Evolutionary conservation across 2,797 vertebrate species (phyloP).

Genomic region (Ceryle rudis): DNA sequence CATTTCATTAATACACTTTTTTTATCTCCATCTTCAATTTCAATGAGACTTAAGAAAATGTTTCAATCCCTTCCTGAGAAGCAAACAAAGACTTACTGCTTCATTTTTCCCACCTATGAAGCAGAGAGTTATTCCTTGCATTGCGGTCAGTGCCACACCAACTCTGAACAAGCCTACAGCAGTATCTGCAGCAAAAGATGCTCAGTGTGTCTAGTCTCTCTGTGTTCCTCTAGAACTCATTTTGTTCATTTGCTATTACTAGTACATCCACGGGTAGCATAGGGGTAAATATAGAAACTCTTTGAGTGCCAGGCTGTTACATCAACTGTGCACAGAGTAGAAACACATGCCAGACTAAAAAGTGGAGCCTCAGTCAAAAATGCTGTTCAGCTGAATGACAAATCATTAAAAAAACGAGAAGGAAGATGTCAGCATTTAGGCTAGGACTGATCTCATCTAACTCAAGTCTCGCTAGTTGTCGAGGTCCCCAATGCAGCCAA

Average conservation of each 20-base stretch:
- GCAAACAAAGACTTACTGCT: neutral
- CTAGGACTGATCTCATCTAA: neutral
- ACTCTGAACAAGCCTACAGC: neutral
- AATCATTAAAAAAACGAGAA: neutral
- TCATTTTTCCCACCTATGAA: neutral
- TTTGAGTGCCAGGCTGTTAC: neutral
- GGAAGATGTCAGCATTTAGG: neutral
- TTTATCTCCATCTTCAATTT: neutral
- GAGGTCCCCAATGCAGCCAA: neutral
- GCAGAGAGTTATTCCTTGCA: neutral
- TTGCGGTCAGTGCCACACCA: neutral
- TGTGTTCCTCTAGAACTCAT: neutral
- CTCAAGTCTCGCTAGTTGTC: neutral
- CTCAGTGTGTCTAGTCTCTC: neutral
- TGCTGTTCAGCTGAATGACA: neutral
- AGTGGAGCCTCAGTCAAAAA: neutral
- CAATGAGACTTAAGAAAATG: neutral
- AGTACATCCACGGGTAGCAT: neutral
- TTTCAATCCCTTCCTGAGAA: neutral
- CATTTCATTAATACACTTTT: neutral
- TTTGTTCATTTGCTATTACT: neutral
- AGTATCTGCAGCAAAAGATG: neutral
- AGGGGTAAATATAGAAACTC: neutral
- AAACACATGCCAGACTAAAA: conserved; percentile 19
- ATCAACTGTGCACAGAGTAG: neutral